These are phyloP conservation scores for Cheiracanthium punctorium DNA, from an alignment of 2,888 invertebrate species.

Conservation along the genomic window DNA sequence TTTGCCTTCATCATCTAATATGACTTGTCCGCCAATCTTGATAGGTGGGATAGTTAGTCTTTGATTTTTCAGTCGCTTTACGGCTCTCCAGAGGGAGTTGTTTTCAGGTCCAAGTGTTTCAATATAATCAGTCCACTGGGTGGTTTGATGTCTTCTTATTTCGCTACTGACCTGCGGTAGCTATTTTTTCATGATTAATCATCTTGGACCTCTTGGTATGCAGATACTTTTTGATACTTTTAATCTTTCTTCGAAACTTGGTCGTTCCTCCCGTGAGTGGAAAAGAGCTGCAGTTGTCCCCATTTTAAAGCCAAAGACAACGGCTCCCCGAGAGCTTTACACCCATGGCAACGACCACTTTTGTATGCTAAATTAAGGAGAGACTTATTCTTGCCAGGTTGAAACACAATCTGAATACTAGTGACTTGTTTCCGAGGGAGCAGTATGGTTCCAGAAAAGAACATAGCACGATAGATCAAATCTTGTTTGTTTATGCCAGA, in stretches of 20 bases:
- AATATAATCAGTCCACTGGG: too few species aligned
- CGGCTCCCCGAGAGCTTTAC: not conserved
- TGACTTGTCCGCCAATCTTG: too few species aligned
- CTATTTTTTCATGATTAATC: too few species aligned
- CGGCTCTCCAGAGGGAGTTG: too few species aligned
- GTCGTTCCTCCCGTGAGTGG: not conserved
- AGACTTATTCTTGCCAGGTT: not conserved
- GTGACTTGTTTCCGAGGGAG: not conserved
- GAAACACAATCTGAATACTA: not conserved
- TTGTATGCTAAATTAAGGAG: not conserved
- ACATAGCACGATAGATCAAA: too few species aligned
- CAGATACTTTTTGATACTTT: not conserved
- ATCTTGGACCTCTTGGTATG: constrained; percentile 8
- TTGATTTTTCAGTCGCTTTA: too few species aligned
- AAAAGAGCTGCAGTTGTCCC: not conserved
- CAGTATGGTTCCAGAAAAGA: not conserved
- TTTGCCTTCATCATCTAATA: too few species aligned
- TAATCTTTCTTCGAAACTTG: not conserved
- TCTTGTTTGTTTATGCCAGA: not conserved
- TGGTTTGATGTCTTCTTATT: too few species aligned
- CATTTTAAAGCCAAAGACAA: constrained; percentile 20
- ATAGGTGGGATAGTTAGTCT: too few species aligned
- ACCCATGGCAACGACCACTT: not conserved
- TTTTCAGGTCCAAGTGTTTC: too few species aligned
- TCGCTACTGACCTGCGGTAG: not conserved